Evolutionary conservation across 1,140 invertebrate species (phyloP).

Genomic region (Phymastichus coffea): DNA sequence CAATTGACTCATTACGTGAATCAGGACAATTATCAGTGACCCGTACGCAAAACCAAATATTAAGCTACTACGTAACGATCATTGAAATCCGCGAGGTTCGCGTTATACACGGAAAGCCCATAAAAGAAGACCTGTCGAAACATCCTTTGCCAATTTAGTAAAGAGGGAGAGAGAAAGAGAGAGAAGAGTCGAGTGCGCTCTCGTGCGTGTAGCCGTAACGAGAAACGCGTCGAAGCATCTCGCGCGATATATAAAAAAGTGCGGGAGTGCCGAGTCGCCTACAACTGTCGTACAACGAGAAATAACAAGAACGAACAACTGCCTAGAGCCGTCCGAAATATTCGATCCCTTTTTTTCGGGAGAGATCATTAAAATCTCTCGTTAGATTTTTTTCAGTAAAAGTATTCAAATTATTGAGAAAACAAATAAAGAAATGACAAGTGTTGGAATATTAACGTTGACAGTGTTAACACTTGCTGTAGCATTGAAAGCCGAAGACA

Average conservation of each 20-base stretch:
- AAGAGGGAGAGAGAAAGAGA: background rate
- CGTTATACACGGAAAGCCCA: too few species aligned
- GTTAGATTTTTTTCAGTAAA: background rate
- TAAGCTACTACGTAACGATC: too few species aligned
- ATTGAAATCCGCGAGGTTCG: too few species aligned
- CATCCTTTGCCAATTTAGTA: slow-evolving; percentile 21
- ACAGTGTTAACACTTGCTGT: background rate
- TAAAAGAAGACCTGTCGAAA: slow-evolving; percentile 24
- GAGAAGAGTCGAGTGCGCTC: background rate
- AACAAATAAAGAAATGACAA: background rate
- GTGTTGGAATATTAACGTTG: background rate
- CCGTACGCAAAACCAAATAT: too few species aligned
- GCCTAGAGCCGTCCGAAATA: too few species aligned
- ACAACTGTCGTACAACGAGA: background rate
- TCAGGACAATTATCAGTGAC: too few species aligned
- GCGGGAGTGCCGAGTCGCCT: too few species aligned
- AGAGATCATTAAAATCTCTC: background rate
- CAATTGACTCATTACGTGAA: too few species aligned
- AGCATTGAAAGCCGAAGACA: background rate
- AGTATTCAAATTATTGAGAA: too few species aligned
- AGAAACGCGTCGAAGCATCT: slow-evolving; percentile 20
- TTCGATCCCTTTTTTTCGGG: too few species aligned
- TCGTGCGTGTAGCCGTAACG: slow-evolving; percentile 19
- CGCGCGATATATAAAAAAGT: background rate
- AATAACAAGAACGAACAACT: slow-evolving; percentile 23